Evolutionary conservation across 1,140 invertebrate species (phyloP), one percentile per base, ranked within the genome.

Genomic region (Panagrolaimus sp.): DNA sequence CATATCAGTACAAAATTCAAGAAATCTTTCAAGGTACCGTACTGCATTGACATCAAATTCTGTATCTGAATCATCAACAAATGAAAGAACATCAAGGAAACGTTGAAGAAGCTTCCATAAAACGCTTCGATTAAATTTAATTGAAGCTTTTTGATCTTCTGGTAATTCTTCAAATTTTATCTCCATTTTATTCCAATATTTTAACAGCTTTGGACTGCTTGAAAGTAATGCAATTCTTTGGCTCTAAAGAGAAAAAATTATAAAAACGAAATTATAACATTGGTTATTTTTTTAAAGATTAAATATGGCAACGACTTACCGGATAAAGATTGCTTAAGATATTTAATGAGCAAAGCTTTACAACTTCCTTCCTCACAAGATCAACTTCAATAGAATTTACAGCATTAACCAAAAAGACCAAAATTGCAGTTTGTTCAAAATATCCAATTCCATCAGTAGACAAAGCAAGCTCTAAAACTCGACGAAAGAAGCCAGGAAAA

Each of bases 1-100:
- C 64, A 98, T 86, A 83, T 98, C 96, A 72, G 97, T 96, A 83
- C 98, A 88, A 43, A 99, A 85, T 85, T 98, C 94, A 43, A 98
- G 83, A 85, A 98, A 97, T 69, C 94, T 88, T 86, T 99, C 96
- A 84, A 92, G 95, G 84, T 96, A 98, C 70, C 88, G 87, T 43
- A 91, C 84, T 83, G 89, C 87, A 43, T 89, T 87, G 1, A 84
- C 68, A 68, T 86, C 83, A n/a, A 89, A 43, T 21, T 71, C 79
- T 75, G 78, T 62, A 28, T 47, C 63, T 43, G 76, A 65, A 43
- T 71, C 72, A 45, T 83, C 81, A 47, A 97, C 89, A 10, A 86
- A 86, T 80, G 92, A 90, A 45, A 99, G 84, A 71, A 93, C 88
- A 21, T 85, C 84, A 80, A 96, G 89, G 84, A 97, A 98, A 83